Conservation (phyloP, 2,888 invertebrate species). For the Acanthoscelides obtectus region DNA sequence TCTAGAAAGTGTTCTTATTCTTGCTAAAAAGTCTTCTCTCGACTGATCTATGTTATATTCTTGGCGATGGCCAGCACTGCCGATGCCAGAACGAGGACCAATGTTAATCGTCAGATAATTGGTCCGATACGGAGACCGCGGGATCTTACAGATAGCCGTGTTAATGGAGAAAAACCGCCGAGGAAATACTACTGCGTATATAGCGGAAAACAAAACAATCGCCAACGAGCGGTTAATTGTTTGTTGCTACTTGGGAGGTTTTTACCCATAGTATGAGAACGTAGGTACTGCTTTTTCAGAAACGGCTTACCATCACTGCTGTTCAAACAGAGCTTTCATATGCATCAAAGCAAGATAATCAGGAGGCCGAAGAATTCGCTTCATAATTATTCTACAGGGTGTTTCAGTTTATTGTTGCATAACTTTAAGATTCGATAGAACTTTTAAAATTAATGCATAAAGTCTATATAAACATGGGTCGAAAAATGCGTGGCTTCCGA, state of each 20-base stretch:
- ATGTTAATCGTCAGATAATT: background rate
- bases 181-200: background rate
- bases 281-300: background rate
- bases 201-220: background rate
- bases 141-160: background rate
- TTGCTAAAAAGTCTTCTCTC: too few species aligned
- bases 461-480: too few species aligned
- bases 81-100: background rate
- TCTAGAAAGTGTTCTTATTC: too few species aligned
- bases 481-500: too few species aligned
- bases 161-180: background rate
- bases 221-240: background rate
- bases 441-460: too few species aligned
- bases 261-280: background rate
- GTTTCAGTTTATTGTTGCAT: too few species aligned
- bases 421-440: too few species aligned
- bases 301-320: background rate
- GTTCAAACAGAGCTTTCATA: too few species aligned
- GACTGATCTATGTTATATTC: background rate
- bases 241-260: background rate
- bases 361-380: too few species aligned
- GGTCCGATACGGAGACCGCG: background rate
- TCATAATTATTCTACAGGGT: too few species aligned
- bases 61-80: background rate
- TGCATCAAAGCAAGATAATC: too few species aligned